Conservation (phyloP, 1,140 invertebrate species). For the Scaptodrosophila lebanonensis region DNA sequence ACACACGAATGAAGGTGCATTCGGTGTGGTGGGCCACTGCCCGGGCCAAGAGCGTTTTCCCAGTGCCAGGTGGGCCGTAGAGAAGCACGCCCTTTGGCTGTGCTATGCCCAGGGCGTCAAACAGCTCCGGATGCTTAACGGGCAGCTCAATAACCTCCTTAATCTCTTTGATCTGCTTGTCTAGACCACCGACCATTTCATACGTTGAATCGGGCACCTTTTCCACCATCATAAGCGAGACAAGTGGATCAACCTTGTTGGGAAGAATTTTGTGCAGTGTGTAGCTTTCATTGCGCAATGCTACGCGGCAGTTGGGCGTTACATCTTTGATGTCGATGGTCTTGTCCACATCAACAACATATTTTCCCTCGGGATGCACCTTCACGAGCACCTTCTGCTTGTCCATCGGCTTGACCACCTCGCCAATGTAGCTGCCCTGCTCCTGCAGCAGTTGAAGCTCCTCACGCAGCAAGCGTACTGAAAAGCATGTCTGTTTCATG, state of each 20-base stretch:
- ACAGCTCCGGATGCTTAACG: slow-evolving; percentile 40
- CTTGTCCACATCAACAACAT: slow-evolving; percentile 98
- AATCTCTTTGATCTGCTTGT: slow-evolving; percentile 40
- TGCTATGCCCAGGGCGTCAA: slow-evolving; percentile 41
- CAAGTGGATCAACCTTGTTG: slow-evolving; percentile 38
- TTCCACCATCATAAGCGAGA: slow-evolving; percentile 44
- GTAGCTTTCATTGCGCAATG: slow-evolving; percentile 73
- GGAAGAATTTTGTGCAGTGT: slow-evolving; percentile 33
- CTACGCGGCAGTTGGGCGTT: slow-evolving; percentile 99
- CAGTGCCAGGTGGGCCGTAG: slow-evolving; percentile 37
- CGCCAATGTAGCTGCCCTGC: slow-evolving; percentile 35
- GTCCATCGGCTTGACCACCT: slow-evolving; percentile 28
- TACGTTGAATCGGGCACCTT: slow-evolving; percentile 44
- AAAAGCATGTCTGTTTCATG: not conserved
- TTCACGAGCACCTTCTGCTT: slow-evolving; percentile 85
- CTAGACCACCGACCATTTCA: slow-evolving; percentile 81
- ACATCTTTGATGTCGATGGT: slow-evolving; percentile 99
- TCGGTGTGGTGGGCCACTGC: slow-evolving; percentile 86
- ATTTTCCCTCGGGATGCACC: slow-evolving; percentile 99
- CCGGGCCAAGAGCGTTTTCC: slow-evolving; percentile 34
- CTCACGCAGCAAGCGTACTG: slow-evolving; percentile 32
- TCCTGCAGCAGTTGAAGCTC: slow-evolving; percentile 35
- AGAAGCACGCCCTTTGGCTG: slow-evolving; percentile 48
- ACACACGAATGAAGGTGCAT: slow-evolving; percentile 81
- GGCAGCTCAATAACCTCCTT: slow-evolving; percentile 59